Evolutionary conservation across 2,113 vertebrate species (phyloP), one percentile per base, ranked within the genome.

Genomic region (Gobius niger): DNA sequence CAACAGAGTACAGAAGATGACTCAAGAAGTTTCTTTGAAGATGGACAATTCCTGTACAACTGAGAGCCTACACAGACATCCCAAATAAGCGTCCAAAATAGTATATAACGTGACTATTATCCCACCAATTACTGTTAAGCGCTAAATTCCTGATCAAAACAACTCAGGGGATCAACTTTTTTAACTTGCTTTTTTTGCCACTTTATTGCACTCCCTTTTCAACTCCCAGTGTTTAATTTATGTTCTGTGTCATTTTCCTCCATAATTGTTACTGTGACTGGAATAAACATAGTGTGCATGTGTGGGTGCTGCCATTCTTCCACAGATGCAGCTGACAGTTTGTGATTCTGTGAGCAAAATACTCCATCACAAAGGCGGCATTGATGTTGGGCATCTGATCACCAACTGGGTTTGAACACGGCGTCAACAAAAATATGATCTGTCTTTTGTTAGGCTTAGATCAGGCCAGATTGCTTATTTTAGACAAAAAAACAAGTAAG

Each of bases 261-360:
- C 14, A 44, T 60, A n/a, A 60, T 63, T 47, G 12, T 18, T 63
- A 7, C 7, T 47, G 41, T 47, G 44, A 44, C 61, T 63, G 42
- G n/a, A 63, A 63, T 47, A 63, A 46, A 47, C 44, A 63, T 63
- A 63, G 61, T 13, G 44, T 63, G 42, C 44, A n/a, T 63, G 60
- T 63, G 60, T 63, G 42, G 59, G 44, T n/a, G 44, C 61, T 47
- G 61, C 16, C 15, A 63, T 44, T 63, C 61, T 63, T 63, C 44
- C n/a, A 44, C 61, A 63, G 61, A 63, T 63, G 61, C 61, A 63
- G 44, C 61, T 63, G 61, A 63, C 61, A 63, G 61, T 63, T 63
- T 47, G 42, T 18, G 42, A 44, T 63, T 44, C 9, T 63, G 61
- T 46, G 61, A 10, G 42, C 41, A 62, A 62, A 34, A 62, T 44